Base-by-base conservation (phyloP, 2,113 vertebrate genomes). In the Triplophysa dalaica region DNA sequence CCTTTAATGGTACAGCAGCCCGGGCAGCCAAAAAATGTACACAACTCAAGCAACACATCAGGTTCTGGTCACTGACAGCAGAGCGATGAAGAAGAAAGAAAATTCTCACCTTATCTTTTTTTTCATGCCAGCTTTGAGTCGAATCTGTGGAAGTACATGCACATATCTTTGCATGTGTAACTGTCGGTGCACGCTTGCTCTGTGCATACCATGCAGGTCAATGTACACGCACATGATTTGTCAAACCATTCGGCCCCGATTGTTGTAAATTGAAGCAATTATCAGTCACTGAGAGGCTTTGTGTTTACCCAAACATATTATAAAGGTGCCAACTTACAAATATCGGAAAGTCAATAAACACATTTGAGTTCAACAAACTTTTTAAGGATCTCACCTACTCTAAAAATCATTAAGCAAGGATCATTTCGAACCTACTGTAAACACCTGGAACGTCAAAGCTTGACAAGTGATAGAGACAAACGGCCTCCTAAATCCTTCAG, bases 1-100 rank as follows among this genome's bases (percentile, higher is more conserved):
- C 88, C 85, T 82, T 88, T 90, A 89, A 90, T 89, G 86, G 89
- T 87, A 38, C 38, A 65, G 68, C 81, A 43, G 45, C 83, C 63
- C 65, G 16, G 50, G 63, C 70, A 61, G 64, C 72, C 29, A 1
- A 83, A 80, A 87, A 88, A 86, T 84, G 84, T 77, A 83, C 58
- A 58, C 70, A 76, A 45, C 70, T 64, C 63, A 82, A 81, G 77
- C 29, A 48, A 65, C 2, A 65, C 82, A 80, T 85, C 81, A 79
- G 67, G 77, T 56, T 56, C 52, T 56, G 52, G 17, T 56, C 17
- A 56, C 6, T 21, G 54, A 58, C 19, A 58, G 19, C 54, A 58
- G 54, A 21, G 8, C 9, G 54, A 19, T n/a, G n/a, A 21, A 21
- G n/a, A 58, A 21, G n/a, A 58, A n/a, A 58, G 19, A 0, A 43